Conservation (phyloP, 92 coral and sea anemone genomes). For the Bergia sp. region DNA sequence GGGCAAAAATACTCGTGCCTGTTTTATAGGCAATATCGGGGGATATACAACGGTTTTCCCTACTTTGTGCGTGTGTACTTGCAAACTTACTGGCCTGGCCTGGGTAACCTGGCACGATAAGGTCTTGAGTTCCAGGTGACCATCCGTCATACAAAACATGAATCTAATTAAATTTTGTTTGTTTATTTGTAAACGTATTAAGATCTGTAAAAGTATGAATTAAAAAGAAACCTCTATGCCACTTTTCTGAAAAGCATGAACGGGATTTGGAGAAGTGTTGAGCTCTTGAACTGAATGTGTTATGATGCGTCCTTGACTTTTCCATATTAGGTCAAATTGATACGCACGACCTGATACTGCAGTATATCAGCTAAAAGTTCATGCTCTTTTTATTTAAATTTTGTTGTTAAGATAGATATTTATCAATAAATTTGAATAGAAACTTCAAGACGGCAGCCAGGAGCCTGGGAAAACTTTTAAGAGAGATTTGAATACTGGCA, state of each 20-base stretch:
- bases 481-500: not conserved
- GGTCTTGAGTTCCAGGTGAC: too few relatives aligned
- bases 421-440: not conserved
- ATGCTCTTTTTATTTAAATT: not conserved
- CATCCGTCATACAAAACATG: too few relatives aligned
- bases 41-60: too few relatives aligned
- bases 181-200: too few relatives aligned
- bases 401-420: not conserved
- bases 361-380: not conserved
- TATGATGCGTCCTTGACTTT: not conserved
- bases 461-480: not conserved
- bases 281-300: not conserved
- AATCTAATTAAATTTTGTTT: too few relatives aligned
- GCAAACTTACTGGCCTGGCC: too few relatives aligned
- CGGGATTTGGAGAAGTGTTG: not conserved
- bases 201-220: too few relatives aligned
- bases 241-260: not conserved
- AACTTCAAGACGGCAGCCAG: not conserved
- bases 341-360: not conserved
- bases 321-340: conserved; percentile 2
- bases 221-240: not conserved
- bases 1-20: too few relatives aligned
- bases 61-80: too few relatives aligned
- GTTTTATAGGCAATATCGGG: too few relatives aligned
- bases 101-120: too few relatives aligned